Percentiles rank a stretch among this genome's conserved stretches.
phyloP scores from a whole-genome alignment of 1,140 invertebrate genomes.

The Panulirus ornatus region DNA sequence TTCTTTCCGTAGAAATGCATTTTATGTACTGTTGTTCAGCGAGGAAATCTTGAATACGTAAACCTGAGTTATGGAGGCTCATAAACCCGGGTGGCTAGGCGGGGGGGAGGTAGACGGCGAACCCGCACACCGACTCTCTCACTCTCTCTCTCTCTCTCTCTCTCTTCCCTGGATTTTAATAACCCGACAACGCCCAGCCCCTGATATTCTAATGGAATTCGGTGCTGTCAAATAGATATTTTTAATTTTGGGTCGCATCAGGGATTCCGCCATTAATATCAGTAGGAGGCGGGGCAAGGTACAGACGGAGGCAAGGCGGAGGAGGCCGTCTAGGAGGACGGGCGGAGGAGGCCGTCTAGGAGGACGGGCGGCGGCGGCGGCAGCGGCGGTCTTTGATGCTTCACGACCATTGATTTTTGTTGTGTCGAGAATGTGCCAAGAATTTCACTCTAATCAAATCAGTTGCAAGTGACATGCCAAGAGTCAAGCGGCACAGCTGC shows the following conservation, averaged over 20 bases:
- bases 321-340: background rate
- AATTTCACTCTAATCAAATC: conserved; percentile 53
- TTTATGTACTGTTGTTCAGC: too few species aligned
- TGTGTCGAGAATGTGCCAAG: conserved; percentile 55
- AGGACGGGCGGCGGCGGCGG: background rate
- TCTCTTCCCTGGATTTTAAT: conserved; percentile 31
- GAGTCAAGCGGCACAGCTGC: background rate
- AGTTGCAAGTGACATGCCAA: conserved; percentile 46
- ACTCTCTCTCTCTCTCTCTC: background rate
- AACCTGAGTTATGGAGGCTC: background rate
- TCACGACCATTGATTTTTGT: conserved; percentile 51
- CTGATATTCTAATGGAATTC: conserved; percentile 66
- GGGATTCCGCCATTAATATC: conserved; percentile 58
- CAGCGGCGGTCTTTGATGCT: conserved; percentile 38
- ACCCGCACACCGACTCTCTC: background rate
- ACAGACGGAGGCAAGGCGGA: background rate
- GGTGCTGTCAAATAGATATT: conserved; percentile 62
- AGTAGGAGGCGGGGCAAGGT: background rate
- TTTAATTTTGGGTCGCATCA: conserved; percentile 61
- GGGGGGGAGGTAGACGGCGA: background rate
- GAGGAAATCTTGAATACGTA: too few species aligned
- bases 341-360: background rate
- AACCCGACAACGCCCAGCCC: conserved; percentile 22
- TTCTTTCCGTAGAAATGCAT: too few species aligned
- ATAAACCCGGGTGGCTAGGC: background rate